Base-by-base conservation (phyloP, 2,113 vertebrate genomes). In the Fukomys damarensis region DNA sequence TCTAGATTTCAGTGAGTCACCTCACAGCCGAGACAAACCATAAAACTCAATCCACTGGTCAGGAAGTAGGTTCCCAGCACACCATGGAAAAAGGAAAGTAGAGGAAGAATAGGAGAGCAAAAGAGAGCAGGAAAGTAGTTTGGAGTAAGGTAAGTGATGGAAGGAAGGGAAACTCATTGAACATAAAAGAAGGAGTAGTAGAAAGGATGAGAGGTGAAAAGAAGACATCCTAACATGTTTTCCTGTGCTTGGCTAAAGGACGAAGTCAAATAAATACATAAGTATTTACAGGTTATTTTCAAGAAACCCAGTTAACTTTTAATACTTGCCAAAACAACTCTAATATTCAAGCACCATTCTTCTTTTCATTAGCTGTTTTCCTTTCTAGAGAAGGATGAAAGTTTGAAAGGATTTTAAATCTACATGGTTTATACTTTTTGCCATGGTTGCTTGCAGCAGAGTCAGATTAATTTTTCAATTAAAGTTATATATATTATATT, bases 291-390 rank as follows among this genome's bases (percentile, higher is more conserved):
- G 3, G 3, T 66, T 30, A 12, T 74, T 92, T 41, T 52, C 30
- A 84, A 54, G 19, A 86, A 83, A 38, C 43, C 49, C 56, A 61
- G 7, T 61, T 54, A 81, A 72, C 1, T 4, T 9, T n/a, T 76
- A 38, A 80, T 72, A 49, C n/a, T 91, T 96, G 68, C 54, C 3
- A 74, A 14, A n/a, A 74, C 72, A 30, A 81, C 24, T 30, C 2
- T 91, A 43, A 93, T 65, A 96, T 96, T 74, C 13, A 72, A 89
- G 46, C 19, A 79, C 9, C n/a, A 28, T 66, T 89, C 4, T 10
- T 74, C 93, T 92, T 80, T 58, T 22, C 59, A 49, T 54, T 81
- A 30, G 30, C 87, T 32, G 35, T 80, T 93, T 93, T 86, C 63
- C 22, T 89, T 91, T 94, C 54, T 83, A n/a, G n/a, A 56, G 12